phyloP scores from a whole-genome alignment of 35 echinoderm and acorn worm species.

The Hemicentrotus pulcherrimus region DNA sequence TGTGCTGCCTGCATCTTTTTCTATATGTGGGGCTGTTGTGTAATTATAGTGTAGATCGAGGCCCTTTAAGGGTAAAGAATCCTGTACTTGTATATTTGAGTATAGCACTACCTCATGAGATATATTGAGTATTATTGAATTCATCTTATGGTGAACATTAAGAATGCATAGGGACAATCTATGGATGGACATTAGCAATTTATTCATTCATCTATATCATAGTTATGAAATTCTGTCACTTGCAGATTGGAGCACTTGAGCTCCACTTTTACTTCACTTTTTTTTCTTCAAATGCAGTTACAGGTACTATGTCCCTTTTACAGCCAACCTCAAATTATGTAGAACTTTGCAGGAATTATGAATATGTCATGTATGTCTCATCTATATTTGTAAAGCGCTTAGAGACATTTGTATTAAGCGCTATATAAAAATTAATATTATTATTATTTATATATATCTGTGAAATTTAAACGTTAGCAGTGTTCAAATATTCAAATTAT shows the following conservation, averaged over 20 bases:
- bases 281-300: no score
- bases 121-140: neutral
- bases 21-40: neutral
- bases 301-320: no score
- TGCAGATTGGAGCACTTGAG: neutral
- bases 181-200: neutral
- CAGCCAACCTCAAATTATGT: no score
- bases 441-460: no score
- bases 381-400: no score
- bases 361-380: no score
- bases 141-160: neutral
- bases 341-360: no score
- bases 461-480: no score
- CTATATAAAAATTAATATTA: no score
- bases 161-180: neutral
- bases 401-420: no score
- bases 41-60: neutral
- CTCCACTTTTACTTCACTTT: no score
- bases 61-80: neutral
- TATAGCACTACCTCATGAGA: neutral
- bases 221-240: neutral
- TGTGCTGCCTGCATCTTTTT: neutral
- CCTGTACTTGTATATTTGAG: conserved; percentile 12
- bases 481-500: no score
- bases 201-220: neutral